These are phyloP conservation scores for Mimumesa dahlbomi DNA, from an alignment of 2,888 invertebrate species.

Conservation along the genomic window DNA sequence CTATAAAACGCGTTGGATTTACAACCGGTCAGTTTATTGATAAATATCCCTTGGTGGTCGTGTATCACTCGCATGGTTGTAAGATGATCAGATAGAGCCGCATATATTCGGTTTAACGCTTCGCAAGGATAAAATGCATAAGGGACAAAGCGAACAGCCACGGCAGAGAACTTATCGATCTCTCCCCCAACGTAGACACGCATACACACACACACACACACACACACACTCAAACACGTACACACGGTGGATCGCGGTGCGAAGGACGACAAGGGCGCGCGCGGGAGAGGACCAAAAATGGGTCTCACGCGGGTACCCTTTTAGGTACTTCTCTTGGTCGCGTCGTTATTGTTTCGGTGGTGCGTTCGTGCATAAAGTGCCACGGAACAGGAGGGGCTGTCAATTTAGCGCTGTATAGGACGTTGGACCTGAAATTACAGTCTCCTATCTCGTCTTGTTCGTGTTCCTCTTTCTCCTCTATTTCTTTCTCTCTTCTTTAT, in stretches of 20 bases:
- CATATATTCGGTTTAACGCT: constrained; percentile 43
- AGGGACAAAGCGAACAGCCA: constrained; percentile 41
- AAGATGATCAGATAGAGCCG: constrained; percentile 39
- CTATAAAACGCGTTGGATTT: constrained; percentile 15
- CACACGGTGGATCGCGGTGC: background rate
- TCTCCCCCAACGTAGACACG: background rate
- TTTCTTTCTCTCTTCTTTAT: background rate
- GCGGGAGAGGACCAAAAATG: constrained; percentile 55
- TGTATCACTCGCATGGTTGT: constrained; percentile 30
- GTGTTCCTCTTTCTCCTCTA: background rate
- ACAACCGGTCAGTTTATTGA: constrained; percentile 43
- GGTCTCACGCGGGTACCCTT: constrained; percentile 43
- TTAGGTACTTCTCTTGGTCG: constrained; percentile 47
- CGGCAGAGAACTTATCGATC: constrained; percentile 53
- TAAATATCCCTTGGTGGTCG: constrained; percentile 36
- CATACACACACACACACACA: background rate
- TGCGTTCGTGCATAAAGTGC: constrained; percentile 57
- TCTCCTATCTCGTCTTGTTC: constrained; percentile 40
- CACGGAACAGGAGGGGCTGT: constrained; percentile 57
- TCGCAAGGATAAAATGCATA: constrained; percentile 30
- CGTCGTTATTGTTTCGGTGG: constrained; percentile 64
- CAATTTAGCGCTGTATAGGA: constrained; percentile 61
- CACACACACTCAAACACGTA: background rate
- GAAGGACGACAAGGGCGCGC: constrained; percentile 35
- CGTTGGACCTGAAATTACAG: constrained; percentile 59